A percentile compares a stretch with the other conserved stretches of the same genome.
phyloP scores from a whole-genome alignment of 2,888 invertebrate genomes.

The Charanyca ferruginea region DNA sequence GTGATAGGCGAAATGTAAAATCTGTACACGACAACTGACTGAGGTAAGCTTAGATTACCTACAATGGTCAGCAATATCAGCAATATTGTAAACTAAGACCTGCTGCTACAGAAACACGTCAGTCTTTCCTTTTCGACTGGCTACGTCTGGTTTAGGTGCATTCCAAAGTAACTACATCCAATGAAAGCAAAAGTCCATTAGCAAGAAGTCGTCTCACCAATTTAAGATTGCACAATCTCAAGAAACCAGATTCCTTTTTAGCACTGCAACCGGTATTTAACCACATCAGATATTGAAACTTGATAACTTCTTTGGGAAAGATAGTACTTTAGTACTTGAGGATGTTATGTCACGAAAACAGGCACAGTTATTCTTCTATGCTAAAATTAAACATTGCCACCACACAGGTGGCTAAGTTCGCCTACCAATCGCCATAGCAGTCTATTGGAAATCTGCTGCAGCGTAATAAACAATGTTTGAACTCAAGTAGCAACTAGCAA shows the following conservation, averaged over 20 bases:
- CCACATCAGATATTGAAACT: not conserved
- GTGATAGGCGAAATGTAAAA: slow-evolving; percentile 1
- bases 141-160: too few relatives aligned
- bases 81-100: not conserved
- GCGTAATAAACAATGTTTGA: slow-evolving; percentile 30
- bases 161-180: not conserved
- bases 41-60: not conserved
- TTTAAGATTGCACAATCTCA: not conserved
- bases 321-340: not conserved
- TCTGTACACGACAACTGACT: slow-evolving; percentile 1
- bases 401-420: not conserved
- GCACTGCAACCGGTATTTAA: not conserved
- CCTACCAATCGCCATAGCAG: not conserved
- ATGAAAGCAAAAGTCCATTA: slow-evolving; percentile 21
- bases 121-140: not conserved
- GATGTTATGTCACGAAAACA: not conserved
- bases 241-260: slow-evolving; percentile 17
- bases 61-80: not conserved
- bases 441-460: slow-evolving; percentile 4
- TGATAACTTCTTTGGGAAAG: not conserved
- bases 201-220: slow-evolving; percentile 10
- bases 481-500: slow-evolving; percentile 23
- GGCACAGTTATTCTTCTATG: too few relatives aligned
- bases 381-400: not conserved
- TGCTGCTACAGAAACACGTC: not conserved